Evolutionary conservation across 2,888 invertebrate genomes (phyloP), one percentile per base, ranked within the genome.

Genomic region (Calameuta idolon): DNA sequence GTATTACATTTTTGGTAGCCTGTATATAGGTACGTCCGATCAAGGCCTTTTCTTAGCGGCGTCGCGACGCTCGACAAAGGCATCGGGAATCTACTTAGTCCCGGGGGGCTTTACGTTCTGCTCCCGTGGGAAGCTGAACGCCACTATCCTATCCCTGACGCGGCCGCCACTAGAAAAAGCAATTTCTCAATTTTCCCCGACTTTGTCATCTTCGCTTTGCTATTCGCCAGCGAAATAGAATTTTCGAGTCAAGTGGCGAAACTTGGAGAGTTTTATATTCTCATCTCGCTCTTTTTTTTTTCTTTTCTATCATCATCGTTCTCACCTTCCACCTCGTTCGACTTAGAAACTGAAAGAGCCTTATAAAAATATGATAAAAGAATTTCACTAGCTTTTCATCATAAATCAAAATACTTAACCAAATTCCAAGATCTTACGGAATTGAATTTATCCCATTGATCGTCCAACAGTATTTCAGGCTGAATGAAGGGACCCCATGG

Each of bases 151-250:
- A 73, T 37, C 71, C 71, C 71, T 34, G 71, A 33, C 71, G 33
- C 33, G 71, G 76, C 80, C 81, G 81, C 79, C 83, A 82, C 84
- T 83, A 84, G 87, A 87, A 85, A 88, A 90, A 87, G 90, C 90
- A 91, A 91, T 91, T 91, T 91, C 89, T 89, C 91, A 91, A 91
- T 91, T 91, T 91, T 89, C 86, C 86, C 85, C 83, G 90, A 91
- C 91, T 91, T 91, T 91, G 90, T 91, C 91, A 91, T 90, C 89
- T 89, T 90, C 90, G 90, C 90, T 90, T 89, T 88, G 88, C 90
- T 89, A 89, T 90, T 90, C 87, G 86, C 82, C 82, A 83, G 79
- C 85, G 89, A 90, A 91, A 91, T 91, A 89, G 90, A 91, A 91
- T 91, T 91, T 91, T 85, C 84, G 83, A 81, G 81, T 83, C 84